Evolutionary conservation across 1,140 invertebrate species (phyloP).

Genomic region (Sycophaga agraensis): DNA sequence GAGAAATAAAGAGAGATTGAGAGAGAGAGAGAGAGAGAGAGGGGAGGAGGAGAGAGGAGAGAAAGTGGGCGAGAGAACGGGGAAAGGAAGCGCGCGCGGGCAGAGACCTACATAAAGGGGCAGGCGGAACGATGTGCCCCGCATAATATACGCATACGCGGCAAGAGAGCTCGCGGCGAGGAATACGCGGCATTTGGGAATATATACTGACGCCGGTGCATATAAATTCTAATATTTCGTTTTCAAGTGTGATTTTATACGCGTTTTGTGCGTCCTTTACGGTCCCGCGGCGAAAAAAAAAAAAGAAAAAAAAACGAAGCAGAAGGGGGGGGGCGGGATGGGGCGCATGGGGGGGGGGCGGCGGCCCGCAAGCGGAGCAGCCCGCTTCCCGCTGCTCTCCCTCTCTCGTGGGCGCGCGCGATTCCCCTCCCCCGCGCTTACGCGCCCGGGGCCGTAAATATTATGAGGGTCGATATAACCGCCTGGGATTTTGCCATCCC

Average conservation of each 20-base stretch:
- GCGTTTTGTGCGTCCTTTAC: conserved; percentile 46
- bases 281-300: conserved; percentile 26
- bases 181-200: neutral
- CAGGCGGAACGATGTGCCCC: neutral
- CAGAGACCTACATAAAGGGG: neutral
- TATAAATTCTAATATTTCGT: conserved; percentile 49
- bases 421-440: conserved; percentile 25
- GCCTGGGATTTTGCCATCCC: conserved; percentile 50
- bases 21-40: neutral
- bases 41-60: neutral
- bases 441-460: conserved; percentile 48
- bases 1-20: no score
- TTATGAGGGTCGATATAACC: conserved; percentile 54
- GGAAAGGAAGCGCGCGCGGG: neutral
- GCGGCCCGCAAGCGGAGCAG: neutral
- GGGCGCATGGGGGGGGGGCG: no score
- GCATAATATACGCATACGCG: conserved; percentile 1
- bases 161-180: neutral
- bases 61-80: neutral
- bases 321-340: neutral
- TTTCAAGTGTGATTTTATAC: conserved; percentile 52
- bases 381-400: neutral
- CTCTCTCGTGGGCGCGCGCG: neutral
- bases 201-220: conserved; percentile 33
- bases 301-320: no score